These are phyloP conservation scores for Apodemia zela DNA, from an alignment of 2,888 invertebrate genomes.

Conservation along the genomic window DNA sequence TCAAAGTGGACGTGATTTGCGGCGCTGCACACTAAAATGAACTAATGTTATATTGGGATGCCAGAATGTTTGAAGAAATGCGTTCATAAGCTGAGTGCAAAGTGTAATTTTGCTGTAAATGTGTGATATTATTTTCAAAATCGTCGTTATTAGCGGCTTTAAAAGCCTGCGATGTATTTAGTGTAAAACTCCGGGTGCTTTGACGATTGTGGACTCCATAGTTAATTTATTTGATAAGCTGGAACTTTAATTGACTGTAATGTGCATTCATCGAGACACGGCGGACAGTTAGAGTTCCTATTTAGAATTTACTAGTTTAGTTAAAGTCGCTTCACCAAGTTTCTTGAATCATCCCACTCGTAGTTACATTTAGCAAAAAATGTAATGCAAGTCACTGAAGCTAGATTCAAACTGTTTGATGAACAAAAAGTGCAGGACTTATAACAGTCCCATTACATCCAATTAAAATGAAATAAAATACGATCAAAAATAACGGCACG, in stretches of 20 bases:
- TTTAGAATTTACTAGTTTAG: conserved; percentile 74
- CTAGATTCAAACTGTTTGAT: conserved; percentile 68
- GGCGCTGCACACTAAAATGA: conserved; percentile 71
- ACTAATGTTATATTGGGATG: conserved; percentile 51
- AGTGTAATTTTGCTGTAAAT: conserved; percentile 71
- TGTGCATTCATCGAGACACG: conserved; percentile 27
- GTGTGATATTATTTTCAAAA: conserved; percentile 76
- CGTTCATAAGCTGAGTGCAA: conserved; percentile 62
- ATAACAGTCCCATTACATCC: too few relatives aligned
- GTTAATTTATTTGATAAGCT: conserved; percentile 67
- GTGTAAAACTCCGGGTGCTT: conserved; percentile 78
- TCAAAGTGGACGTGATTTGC: conserved; percentile 68
- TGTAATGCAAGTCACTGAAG: conserved; percentile 46
- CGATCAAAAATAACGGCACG: too few relatives aligned
- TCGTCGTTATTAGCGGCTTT: conserved; percentile 71
- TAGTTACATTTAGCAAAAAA: conserved; percentile 44
- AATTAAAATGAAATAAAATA: too few relatives aligned
- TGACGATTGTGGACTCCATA: conserved; percentile 78
- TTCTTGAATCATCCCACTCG: conserved; percentile 50
- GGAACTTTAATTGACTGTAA: conserved; percentile 33
- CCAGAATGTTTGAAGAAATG: conserved; percentile 49
- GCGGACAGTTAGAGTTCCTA: conserved; percentile 58
- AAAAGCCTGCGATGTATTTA: conserved; percentile 77
- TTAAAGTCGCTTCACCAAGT: conserved; percentile 59
- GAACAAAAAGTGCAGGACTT: conserved; percentile 30